Evolutionary conservation across 2,113 vertebrate genomes (phyloP).

Genomic region (Circaetus cinerascens): DNA sequence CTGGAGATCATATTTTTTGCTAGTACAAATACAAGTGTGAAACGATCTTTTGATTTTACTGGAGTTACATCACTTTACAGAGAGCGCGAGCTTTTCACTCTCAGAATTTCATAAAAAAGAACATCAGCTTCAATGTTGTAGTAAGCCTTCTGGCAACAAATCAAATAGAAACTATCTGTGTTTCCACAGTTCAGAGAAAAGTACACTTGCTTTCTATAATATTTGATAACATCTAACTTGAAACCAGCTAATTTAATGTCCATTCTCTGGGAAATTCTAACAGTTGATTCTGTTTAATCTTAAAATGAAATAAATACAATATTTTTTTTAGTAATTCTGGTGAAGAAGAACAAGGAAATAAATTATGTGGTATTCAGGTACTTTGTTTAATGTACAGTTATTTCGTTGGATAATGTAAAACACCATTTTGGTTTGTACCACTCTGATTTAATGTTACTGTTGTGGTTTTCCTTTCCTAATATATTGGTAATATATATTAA

Average conservation of each 20-base stretch:
- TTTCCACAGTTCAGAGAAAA: background rate
- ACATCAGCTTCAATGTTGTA: background rate
- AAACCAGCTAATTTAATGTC: background rate
- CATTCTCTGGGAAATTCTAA: background rate
- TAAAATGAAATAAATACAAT: background rate
- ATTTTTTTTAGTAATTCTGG: background rate
- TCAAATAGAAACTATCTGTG: background rate
- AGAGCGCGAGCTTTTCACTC: background rate
- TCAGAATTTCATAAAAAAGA: background rate
- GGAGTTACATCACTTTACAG: background rate
- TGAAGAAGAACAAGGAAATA: background rate
- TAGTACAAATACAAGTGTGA: background rate
- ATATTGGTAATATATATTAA: background rate
- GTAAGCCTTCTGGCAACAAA: background rate
- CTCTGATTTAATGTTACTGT: background rate
- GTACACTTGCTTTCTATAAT: background rate
- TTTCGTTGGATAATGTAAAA: background rate
- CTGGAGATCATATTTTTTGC: background rate
- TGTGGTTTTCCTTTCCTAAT: accelerated
- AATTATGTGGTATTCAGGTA: background rate
- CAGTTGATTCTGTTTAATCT: background rate
- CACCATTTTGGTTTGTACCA: background rate
- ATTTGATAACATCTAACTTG: background rate
- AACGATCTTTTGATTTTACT: background rate
- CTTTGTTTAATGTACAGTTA: background rate